Conservation (phyloP, 2,797 vertebrate species). For the Acanthurus lineatus region DNA sequence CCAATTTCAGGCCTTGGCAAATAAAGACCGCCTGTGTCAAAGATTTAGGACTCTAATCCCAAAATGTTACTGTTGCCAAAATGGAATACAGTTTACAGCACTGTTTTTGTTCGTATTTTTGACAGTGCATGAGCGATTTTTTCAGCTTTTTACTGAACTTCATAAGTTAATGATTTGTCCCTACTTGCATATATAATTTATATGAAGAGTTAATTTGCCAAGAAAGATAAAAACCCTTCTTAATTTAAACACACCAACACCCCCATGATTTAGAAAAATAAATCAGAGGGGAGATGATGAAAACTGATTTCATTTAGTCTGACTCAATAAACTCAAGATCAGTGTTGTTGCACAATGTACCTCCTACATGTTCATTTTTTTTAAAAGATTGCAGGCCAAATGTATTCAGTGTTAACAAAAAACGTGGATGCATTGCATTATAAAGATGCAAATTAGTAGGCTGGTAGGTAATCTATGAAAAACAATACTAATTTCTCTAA, state of each 20-base stretch:
- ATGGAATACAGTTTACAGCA: neutral
- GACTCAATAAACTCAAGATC: slow-evolving; percentile 1
- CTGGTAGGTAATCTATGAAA: neutral
- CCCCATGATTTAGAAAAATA: too few species aligned
- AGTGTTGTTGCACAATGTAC: neutral
- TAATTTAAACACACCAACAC: neutral
- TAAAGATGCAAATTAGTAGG: neutral
- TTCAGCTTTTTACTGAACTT: neutral
- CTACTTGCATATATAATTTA: neutral
- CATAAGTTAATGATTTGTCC: neutral
- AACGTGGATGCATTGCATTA: too few species aligned
- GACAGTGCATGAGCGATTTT: neutral
- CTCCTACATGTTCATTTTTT: too few species aligned
- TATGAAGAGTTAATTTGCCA: neutral
- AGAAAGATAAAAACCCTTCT: neutral
- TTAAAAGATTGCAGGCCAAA: too few species aligned
- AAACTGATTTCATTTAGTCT: neutral
- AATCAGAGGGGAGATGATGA: too few species aligned
- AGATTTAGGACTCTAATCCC: too few species aligned
- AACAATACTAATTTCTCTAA: neutral
- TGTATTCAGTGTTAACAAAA: too few species aligned
- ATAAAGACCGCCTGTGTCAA: too few species aligned
- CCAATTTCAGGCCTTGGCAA: too few species aligned
- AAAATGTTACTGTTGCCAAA: neutral
- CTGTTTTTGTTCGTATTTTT: neutral